Percentiles rank a stretch among this genome's conserved stretches.
Conservation (phyloP, 2,888 invertebrate species). For the Luperina nickerlii region DNA sequence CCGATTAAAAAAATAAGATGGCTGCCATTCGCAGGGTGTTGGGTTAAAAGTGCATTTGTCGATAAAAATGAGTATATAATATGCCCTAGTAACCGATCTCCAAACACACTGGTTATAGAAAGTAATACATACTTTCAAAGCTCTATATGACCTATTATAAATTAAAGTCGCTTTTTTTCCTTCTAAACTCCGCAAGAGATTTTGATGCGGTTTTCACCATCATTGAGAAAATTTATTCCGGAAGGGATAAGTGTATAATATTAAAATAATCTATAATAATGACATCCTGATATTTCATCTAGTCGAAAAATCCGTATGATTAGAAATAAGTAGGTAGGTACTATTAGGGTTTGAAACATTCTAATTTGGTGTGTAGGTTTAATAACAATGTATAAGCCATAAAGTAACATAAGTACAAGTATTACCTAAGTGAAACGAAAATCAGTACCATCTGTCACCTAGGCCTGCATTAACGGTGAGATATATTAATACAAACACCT, state of each 20-base stretch:
- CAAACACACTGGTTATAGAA: neutral
- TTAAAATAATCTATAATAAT: neutral
- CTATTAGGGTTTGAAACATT: neutral
- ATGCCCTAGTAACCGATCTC: too few species aligned
- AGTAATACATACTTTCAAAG: neutral
- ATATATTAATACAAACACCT: constrained; percentile 36
- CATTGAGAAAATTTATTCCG: neutral
- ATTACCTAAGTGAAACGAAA: constrained; percentile 16
- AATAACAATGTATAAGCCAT: neutral
- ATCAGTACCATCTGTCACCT: constrained; percentile 37
- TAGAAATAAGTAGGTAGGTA: neutral
- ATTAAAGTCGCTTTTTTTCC: neutral
- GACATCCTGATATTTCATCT: neutral
- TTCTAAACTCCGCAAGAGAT: neutral
- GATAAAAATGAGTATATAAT: too few species aligned
- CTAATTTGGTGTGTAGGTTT: neutral
- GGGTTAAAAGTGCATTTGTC: too few species aligned
- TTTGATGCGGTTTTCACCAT: neutral
- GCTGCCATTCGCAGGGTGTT: too few species aligned
- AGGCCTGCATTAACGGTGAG: constrained; percentile 9
- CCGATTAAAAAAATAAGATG: too few species aligned
- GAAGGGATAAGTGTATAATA: neutral
- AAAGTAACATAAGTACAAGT: neutral
- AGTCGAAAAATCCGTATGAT: neutral
- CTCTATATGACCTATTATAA: neutral